Percentiles rank a stretch among this genome's conserved stretches.
Conservation (phyloP, 2,113 vertebrate species). For the Colius striatus region DNA sequence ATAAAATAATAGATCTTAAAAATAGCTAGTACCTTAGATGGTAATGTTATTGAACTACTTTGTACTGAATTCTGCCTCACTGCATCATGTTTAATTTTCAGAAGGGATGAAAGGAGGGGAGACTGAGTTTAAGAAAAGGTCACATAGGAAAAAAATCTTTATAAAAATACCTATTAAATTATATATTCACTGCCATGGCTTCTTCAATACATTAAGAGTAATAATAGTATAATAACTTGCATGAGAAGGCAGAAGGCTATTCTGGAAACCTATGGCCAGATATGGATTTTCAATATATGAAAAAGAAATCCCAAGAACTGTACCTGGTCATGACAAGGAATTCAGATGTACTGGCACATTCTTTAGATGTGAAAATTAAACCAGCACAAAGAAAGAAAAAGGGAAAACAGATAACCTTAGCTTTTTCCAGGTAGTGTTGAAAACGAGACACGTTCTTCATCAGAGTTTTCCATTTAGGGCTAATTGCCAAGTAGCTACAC, state of each 20-base stretch:
- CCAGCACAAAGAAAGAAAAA: background rate
- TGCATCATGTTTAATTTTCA: background rate
- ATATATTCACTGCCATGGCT: background rate
- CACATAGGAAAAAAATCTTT: background rate
- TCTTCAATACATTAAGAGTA: background rate
- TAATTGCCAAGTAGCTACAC: background rate
- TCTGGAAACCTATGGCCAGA: background rate
- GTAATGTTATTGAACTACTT: background rate
- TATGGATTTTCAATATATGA: background rate
- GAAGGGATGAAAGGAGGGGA: background rate
- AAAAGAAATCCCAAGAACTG: background rate
- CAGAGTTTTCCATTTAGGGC: background rate
- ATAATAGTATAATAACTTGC: background rate
- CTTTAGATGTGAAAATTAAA: background rate
- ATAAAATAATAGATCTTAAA: slow-evolving; percentile 1
- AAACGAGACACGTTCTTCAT: background rate
- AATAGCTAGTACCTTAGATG: background rate
- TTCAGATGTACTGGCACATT: background rate
- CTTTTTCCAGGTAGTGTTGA: background rate
- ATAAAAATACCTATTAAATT: background rate
- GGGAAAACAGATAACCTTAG: background rate
- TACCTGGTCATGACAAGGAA: background rate
- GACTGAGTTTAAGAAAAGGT: background rate
- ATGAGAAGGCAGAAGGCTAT: background rate
- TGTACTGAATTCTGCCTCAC: background rate